phyloP scores from a whole-genome alignment of 2,113 vertebrate genomes.

The Melanotaenia duboulayi region DNA sequence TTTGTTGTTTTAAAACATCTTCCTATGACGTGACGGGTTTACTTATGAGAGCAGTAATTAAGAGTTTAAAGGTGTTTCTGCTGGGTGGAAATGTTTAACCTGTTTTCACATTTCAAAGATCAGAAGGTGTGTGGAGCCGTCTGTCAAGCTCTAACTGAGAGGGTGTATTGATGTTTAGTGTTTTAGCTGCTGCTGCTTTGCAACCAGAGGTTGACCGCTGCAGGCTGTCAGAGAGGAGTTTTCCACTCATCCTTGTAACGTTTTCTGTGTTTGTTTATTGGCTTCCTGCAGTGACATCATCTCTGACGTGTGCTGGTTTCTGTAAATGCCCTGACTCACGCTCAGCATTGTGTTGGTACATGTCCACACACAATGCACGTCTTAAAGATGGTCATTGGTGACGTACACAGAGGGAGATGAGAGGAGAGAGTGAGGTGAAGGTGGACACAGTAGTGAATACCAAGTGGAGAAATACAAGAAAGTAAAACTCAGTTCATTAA shows the following conservation, averaged over 20 bases:
- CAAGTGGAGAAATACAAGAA: not conserved
- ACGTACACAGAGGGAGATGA: slow-evolving; percentile 25
- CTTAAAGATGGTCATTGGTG: not conserved
- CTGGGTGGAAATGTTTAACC: not conserved
- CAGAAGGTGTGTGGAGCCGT: not conserved
- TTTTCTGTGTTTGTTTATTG: slow-evolving; percentile 13
- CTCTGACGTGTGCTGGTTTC: slow-evolving; percentile 17
- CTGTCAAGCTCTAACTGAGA: not conserved
- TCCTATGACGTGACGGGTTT: too few relatives aligned
- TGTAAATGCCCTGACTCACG: slow-evolving; percentile 51
- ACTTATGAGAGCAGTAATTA: too few relatives aligned
- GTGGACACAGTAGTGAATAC: too few relatives aligned
- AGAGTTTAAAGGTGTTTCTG: not conserved
- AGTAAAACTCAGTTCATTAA: not conserved
- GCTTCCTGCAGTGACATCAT: slow-evolving; percentile 29
- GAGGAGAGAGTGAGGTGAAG: not conserved
- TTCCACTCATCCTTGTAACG: slow-evolving; percentile 45
- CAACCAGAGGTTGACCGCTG: not conserved
- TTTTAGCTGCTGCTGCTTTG: slow-evolving; percentile 10
- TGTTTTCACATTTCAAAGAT: slow-evolving; percentile 15
- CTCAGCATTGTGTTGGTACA: slow-evolving; percentile 50
- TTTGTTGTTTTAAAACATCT: too few relatives aligned
- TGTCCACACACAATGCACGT: slow-evolving; percentile 27
- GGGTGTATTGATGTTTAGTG: not conserved
- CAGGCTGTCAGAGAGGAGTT: slow-evolving; percentile 37